Evolutionary conservation across 1,140 invertebrate genomes (phyloP).

Genomic region (Marisa cornuarietis): DNA sequence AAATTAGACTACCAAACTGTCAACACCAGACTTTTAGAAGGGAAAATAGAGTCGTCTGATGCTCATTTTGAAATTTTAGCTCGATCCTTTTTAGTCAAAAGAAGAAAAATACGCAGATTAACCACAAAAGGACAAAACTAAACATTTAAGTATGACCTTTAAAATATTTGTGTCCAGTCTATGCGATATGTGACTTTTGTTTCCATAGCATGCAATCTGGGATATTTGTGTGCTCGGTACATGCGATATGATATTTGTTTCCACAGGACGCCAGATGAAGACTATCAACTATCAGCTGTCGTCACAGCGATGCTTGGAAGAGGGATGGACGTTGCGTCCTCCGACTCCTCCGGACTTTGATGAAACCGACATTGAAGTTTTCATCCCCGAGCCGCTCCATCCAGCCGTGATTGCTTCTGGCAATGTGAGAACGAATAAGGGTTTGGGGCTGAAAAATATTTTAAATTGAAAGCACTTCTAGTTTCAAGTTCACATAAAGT

Average conservation of each 20-base stretch:
- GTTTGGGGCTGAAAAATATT: no score
- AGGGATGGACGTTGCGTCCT: conserved; percentile 63
- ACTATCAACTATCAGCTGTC: conserved; percentile 67
- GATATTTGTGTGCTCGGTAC: not conserved
- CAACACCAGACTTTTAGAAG: no score
- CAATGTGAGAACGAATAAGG: conserved; percentile 40
- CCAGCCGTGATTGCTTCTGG: conserved; percentile 43
- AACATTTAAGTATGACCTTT: no score
- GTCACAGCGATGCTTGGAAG: conserved; percentile 63
- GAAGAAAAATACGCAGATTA: no score
- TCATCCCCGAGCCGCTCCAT: conserved; percentile 52
- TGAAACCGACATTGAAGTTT: conserved; percentile 48
- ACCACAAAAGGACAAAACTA: no score
- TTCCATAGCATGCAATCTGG: no score
- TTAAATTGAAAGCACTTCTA: no score
- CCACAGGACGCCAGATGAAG: conserved; percentile 59
- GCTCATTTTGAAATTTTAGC: no score
- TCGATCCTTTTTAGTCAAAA: no score
- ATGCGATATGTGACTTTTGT: conserved; percentile 40
- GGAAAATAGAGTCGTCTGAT: no score
- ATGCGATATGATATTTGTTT: conserved; percentile 38
- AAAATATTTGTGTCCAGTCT: not conserved
- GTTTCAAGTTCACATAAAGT: no score
- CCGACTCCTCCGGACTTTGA: conserved; percentile 50
- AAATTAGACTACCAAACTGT: no score